Conservation (phyloP, 2,888 invertebrate species). For the Dasysyrphus tricinctus region DNA sequence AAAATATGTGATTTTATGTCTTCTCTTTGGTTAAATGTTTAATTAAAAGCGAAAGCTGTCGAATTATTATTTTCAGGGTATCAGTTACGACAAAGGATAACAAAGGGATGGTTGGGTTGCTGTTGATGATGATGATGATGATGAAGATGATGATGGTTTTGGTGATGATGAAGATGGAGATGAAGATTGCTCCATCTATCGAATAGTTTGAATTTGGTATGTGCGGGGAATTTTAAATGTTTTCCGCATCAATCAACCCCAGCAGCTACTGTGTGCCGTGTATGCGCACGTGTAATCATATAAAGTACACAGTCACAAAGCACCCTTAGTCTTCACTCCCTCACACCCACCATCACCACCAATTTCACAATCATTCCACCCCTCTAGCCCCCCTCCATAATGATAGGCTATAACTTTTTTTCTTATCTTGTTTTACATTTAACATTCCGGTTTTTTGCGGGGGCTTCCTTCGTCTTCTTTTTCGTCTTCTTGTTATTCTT, state of each 20-base stretch:
- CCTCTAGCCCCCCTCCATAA: slow-evolving; percentile 30
- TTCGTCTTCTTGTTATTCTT: neutral
- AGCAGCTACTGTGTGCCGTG: slow-evolving; percentile 12
- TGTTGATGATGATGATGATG: no score
- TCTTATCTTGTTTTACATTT: slow-evolving; percentile 69
- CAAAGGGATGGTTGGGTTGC: neutral
- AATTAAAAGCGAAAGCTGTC: slow-evolving; percentile 71
- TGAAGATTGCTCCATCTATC: slow-evolving; percentile 36
- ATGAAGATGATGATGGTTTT: neutral
- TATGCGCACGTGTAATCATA: slow-evolving; percentile 53
- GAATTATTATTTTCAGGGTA: slow-evolving; percentile 65
- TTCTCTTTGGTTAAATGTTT: slow-evolving; percentile 47
- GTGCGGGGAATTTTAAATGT: slow-evolving; percentile 63
- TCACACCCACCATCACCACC: neutral
- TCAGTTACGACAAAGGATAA: slow-evolving; percentile 41
- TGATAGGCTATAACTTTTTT: slow-evolving; percentile 67
- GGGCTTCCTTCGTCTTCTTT: neutral
- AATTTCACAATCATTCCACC: neutral
- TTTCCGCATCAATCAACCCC: slow-evolving; percentile 66
- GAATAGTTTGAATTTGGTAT: slow-evolving; percentile 41
- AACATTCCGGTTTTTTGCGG: slow-evolving; percentile 15
- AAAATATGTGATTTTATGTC: neutral
- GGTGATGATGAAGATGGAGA: neutral
- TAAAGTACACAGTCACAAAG: slow-evolving; percentile 31
- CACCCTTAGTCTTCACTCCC: slow-evolving; percentile 6